These are phyloP conservation scores for Fratercula arctica DNA, from an alignment of 2,797 vertebrate genomes.

Conservation along the genomic window DNA sequence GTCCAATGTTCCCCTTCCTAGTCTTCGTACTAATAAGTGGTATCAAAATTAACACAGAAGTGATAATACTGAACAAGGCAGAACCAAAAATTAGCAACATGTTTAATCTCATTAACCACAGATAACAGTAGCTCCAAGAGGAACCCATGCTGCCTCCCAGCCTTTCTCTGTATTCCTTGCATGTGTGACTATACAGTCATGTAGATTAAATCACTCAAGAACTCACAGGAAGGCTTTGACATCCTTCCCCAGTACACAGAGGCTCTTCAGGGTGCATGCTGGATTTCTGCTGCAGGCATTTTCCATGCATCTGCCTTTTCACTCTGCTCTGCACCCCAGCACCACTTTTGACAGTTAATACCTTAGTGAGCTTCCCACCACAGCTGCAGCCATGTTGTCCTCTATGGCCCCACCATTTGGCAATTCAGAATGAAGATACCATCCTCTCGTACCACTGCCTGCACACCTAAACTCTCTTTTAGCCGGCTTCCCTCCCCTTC, in stretches of 20 bases:
- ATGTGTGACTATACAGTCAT: neutral
- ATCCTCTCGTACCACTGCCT: neutral
- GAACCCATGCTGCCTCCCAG: neutral
- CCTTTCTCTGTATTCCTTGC: neutral
- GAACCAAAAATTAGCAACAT: neutral
- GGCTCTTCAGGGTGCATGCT: neutral
- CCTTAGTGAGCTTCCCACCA: neutral
- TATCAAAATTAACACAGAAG: neutral
- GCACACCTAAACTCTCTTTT: neutral
- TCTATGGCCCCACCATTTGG: rapidly evolving
- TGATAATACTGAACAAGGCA: neutral
- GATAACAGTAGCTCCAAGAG: neutral
- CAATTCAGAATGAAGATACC: neutral
- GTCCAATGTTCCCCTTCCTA: neutral
- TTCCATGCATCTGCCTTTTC: neutral
- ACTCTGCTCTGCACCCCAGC: neutral
- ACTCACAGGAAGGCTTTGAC: neutral
- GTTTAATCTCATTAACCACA: slow-evolving; percentile 19
- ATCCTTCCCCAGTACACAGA: neutral
- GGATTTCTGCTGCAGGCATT: neutral
- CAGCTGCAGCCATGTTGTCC: neutral
- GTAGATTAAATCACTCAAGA: neutral
- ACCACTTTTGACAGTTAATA: neutral
- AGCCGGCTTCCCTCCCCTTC: neutral
- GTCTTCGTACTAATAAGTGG: neutral